Percentiles rank a stretch among this genome's conserved stretches.
Conservation (phyloP, 1,140 invertebrate species). For the Oryzaephilus surinamensis region DNA sequence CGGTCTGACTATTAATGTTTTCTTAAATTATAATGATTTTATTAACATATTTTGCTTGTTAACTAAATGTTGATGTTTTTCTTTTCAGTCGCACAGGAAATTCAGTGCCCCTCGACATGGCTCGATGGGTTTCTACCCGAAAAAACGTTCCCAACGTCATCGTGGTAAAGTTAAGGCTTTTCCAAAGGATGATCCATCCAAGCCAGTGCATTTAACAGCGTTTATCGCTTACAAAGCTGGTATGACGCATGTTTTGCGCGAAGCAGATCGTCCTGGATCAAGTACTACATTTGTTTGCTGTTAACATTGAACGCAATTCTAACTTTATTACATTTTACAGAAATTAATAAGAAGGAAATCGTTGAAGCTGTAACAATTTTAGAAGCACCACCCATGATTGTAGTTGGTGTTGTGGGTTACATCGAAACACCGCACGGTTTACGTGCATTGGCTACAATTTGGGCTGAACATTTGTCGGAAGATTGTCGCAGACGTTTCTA, state of each 20-base stretch:
- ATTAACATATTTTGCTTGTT: background rate
- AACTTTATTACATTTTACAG: slow-evolving; percentile 40
- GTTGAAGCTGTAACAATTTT: slow-evolving; percentile 98
- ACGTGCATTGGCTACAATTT: slow-evolving; percentile 88
- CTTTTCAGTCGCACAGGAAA: slow-evolving; percentile 94
- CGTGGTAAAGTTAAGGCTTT: slow-evolving; percentile 99
- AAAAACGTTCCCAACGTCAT: slow-evolving; percentile 90
- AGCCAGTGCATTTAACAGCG: slow-evolving; percentile 96
- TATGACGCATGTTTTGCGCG: slow-evolving; percentile 98
- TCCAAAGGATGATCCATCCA: slow-evolving; percentile 95
- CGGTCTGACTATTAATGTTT: slow-evolving; percentile 38
- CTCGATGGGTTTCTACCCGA: slow-evolving; percentile 98
- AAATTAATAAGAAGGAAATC: slow-evolving; percentile 99
- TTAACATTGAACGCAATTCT: background rate
- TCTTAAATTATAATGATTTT: slow-evolving; percentile 1
- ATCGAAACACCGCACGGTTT: slow-evolving; percentile 97
- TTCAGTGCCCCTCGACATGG: slow-evolving; percentile 99
- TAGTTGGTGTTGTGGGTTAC: slow-evolving; percentile 96
- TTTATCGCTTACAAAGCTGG: slow-evolving; percentile 99
- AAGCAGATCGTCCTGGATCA: slow-evolving; percentile 97
- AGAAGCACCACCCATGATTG: slow-evolving; percentile 96
- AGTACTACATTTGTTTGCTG: slow-evolving; percentile 53
- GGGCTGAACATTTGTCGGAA: slow-evolving; percentile 97
- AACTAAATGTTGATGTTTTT: slow-evolving; percentile 8
- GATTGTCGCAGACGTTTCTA: slow-evolving; percentile 97